These are phyloP conservation scores for Crossocerus cetratus DNA, from an alignment of 2,888 invertebrate genomes.

Conservation along the genomic window DNA sequence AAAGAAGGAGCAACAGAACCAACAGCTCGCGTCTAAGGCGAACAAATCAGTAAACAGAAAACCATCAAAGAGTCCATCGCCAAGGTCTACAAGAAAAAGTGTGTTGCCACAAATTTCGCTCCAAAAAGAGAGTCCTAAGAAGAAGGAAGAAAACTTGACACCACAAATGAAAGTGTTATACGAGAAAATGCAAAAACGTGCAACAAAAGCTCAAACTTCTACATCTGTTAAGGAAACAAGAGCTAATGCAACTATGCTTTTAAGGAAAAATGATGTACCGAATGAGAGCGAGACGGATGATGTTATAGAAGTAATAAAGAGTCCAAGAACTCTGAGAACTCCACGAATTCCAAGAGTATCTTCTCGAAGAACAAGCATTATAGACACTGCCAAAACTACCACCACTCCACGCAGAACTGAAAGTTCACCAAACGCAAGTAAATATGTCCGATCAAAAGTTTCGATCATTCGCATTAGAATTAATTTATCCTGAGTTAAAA, in stretches of 20 bases:
- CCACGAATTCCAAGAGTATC: too few relatives aligned
- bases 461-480: too few relatives aligned
- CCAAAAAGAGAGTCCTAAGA: background rate
- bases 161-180: slow-evolving; percentile 61
- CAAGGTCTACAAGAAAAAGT: background rate
- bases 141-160: slow-evolving; percentile 27
- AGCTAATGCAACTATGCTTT: background rate
- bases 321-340: too few relatives aligned
- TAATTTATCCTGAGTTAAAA: too few relatives aligned
- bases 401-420: too few relatives aligned
- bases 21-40: background rate
- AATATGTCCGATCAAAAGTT: too few relatives aligned
- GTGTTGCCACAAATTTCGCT: background rate
- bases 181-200: slow-evolving; percentile 49
- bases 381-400: too few relatives aligned
- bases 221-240: background rate
- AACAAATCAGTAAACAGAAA: slow-evolving; percentile 18
- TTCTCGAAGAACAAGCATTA: too few relatives aligned
- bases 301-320: too few relatives aligned
- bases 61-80: background rate
- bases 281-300: too few relatives aligned
- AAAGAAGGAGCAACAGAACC: slow-evolving; percentile 33
- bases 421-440: too few relatives aligned
- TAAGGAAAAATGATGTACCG: background rate
- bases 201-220: background rate